Evolutionary conservation across 2,113 vertebrate species (phyloP).

Genomic region (Oreochromis tanganicae): DNA sequence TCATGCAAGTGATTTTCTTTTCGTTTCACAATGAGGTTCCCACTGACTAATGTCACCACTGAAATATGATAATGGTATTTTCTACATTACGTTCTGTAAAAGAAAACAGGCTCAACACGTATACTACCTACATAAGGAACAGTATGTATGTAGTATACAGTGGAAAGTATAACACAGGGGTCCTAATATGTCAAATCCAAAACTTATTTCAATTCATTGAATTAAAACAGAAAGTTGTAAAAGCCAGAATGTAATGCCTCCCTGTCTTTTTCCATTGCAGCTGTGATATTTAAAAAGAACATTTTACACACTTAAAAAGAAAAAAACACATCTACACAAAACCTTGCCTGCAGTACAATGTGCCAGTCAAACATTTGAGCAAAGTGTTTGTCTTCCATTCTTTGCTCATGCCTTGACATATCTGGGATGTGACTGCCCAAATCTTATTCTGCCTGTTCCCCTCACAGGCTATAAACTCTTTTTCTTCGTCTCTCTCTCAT

Average conservation of each 20-base stretch:
- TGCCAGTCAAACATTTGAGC: not conserved
- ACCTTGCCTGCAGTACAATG: not conserved
- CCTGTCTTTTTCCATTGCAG: not conserved
- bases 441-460: not conserved
- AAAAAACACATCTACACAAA: not conserved
- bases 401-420: not conserved
- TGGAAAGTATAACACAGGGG: not conserved
- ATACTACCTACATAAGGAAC: not conserved
- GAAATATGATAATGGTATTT: not conserved
- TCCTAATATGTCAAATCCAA: not conserved
- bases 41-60: not conserved
- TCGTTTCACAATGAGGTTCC: not conserved
- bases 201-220: not conserved
- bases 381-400: not conserved
- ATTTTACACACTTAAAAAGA: not conserved
- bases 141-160: not conserved
- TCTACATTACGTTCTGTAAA: not conserved
- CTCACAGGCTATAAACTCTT: not conserved
- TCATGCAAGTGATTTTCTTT: not conserved
- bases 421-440: not conserved
- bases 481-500: not conserved
- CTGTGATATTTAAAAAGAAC: not conserved
- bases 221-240: not conserved
- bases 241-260: not conserved
- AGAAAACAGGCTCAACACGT: not conserved